Evolutionary conservation across 2,113 vertebrate species (phyloP).

Genomic region (Nettapus auritus): DNA sequence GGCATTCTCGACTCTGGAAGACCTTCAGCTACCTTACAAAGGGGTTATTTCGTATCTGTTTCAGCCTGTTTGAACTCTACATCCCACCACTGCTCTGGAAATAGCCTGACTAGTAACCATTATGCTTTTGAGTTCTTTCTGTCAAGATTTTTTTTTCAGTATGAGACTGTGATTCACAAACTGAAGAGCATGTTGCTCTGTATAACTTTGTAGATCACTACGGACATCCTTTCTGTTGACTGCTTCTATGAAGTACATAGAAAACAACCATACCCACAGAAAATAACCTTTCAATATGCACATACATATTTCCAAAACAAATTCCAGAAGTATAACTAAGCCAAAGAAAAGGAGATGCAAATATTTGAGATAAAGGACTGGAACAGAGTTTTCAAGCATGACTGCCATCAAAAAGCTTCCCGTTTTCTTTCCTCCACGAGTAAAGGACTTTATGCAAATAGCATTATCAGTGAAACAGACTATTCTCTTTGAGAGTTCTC

Average conservation of each 20-base stretch:
- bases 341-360: neutral
- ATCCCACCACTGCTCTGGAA: neutral
- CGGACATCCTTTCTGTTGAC: neutral
- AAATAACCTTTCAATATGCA: neutral
- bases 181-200: neutral
- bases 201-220: fast-evolving
- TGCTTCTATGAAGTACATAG: neutral
- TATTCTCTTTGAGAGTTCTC: neutral
- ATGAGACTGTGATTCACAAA: neutral
- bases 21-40: neutral
- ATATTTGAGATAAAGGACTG: neutral
- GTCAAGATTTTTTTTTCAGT: neutral
- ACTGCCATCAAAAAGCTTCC: neutral
- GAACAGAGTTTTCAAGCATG: neutral
- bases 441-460: neutral
- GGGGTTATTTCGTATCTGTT: neutral
- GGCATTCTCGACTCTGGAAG: neutral
- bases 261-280: neutral
- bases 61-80: neutral
- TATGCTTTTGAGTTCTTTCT: neutral
- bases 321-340: neutral
- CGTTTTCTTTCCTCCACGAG: neutral
- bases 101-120: neutral
- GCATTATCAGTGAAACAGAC: neutral
- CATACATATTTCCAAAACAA: neutral